Percentiles rank a stretch among this genome's conserved stretches.
Evolutionary conservation across 2,797 vertebrate genomes (phyloP).

Genomic region (Sebastes goodei): DNA sequence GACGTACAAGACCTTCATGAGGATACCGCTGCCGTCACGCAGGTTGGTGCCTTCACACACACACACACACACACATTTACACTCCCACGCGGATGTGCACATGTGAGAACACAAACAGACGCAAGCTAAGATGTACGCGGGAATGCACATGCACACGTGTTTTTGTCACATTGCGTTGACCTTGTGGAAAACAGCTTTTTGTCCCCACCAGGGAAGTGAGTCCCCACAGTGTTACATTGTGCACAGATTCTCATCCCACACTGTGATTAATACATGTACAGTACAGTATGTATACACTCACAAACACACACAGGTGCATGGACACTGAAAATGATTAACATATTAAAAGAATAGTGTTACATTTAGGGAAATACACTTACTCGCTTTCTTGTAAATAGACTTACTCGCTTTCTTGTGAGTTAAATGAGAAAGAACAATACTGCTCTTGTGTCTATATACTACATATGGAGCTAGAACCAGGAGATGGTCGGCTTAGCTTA

Average conservation of each 20-base stretch:
- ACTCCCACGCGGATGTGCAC: not conserved
- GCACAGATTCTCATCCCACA: not conserved
- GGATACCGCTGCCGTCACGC: constrained; percentile 93
- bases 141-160: not conserved
- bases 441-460: not conserved
- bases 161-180: not conserved
- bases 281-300: no score
- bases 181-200: not conserved
- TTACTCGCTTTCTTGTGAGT: not conserved
- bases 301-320: not conserved
- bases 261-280: no score
- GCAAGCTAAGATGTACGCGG: not conserved
- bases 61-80: not conserved
- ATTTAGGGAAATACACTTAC: not conserved
- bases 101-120: not conserved
- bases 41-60: constrained; percentile 74
- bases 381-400: not conserved
- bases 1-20: constrained; percentile 95
- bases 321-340: not conserved
- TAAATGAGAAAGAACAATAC: not conserved
- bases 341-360: not conserved
- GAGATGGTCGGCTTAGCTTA: no score
- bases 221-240: not conserved
- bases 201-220: not conserved
- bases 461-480: not conserved